Percentiles rank a stretch among this genome's conserved stretches.
These are phyloP conservation scores for Hydrochoerus hydrochaeris DNA, from an alignment of 2,113 vertebrate genomes.

Conservation along the genomic window DNA sequence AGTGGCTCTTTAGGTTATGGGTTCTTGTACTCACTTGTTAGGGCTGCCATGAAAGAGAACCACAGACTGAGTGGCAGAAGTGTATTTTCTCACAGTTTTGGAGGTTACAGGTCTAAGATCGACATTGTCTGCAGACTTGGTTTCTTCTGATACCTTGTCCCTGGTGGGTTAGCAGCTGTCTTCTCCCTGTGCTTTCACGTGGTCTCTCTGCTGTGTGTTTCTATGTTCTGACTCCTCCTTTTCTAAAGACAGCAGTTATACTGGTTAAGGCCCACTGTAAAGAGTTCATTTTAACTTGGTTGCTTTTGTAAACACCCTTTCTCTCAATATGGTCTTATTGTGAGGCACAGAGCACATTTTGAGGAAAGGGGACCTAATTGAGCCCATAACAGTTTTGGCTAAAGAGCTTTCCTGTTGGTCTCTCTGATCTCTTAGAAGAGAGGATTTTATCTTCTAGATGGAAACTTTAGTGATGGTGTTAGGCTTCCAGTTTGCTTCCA, in stretches of 20 bases:
- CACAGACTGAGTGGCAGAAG: neutral
- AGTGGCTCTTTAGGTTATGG: neutral
- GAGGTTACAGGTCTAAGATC: neutral
- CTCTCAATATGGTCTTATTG: neutral
- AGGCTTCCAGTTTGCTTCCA: slow-evolving; percentile 31
- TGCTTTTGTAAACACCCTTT: neutral
- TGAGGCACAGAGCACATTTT: neutral
- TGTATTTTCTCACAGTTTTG: neutral
- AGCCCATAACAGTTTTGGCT: neutral
- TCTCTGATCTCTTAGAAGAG: neutral
- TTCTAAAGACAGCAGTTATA: neutral
- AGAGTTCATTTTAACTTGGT: slow-evolving; percentile 2
- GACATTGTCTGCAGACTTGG: neutral
- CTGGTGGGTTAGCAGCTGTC: neutral
- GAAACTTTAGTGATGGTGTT: slow-evolving; percentile 41
- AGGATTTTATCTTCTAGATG: slow-evolving; percentile 35
- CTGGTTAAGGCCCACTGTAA: neutral
- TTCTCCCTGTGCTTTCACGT: neutral
- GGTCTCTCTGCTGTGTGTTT: neutral
- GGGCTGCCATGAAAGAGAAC: neutral
- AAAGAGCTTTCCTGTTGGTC: neutral
- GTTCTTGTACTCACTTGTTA: neutral
- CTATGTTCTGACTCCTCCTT: neutral
- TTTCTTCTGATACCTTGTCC: neutral
- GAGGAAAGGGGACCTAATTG: neutral